phyloP scores from a whole-genome alignment of 2,888 invertebrate species.

The Capitulum mitella region DNA sequence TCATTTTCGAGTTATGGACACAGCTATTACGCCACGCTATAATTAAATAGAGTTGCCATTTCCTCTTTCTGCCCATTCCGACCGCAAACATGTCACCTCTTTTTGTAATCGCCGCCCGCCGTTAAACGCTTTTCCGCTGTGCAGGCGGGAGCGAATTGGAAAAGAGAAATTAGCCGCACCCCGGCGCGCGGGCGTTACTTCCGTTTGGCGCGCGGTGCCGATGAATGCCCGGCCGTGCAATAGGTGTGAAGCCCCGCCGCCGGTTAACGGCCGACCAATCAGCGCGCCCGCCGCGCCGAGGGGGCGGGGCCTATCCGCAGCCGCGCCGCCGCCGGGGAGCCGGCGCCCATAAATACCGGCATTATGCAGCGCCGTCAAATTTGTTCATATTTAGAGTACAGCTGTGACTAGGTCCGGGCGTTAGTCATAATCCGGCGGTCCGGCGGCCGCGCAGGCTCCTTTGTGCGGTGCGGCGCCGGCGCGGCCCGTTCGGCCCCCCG shows the following conservation, averaged over 20 bases:
- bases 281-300: neutral
- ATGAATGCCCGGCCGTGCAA: neutral
- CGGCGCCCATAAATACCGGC: neutral
- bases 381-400: slow-evolving; percentile 12
- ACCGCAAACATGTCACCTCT: neutral
- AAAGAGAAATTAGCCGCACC: neutral
- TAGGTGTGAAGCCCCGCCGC: slow-evolving; percentile 2
- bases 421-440: neutral
- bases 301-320: neutral
- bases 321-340: neutral
- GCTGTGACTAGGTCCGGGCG: neutral
- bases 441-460: too few species aligned
- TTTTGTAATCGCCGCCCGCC: neutral
- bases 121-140: neutral
- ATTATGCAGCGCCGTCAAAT: neutral
- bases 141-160: neutral
- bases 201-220: neutral
- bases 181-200: neutral
- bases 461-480: too few species aligned
- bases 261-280: neutral
- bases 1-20: neutral
- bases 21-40: neutral
- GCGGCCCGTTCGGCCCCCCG: too few species aligned
- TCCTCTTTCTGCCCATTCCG: neutral
- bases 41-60: slow-evolving; percentile 12